phyloP scores from a whole-genome alignment of 2,888 invertebrate genomes.

The Disparrhopalites patrizii region DNA sequence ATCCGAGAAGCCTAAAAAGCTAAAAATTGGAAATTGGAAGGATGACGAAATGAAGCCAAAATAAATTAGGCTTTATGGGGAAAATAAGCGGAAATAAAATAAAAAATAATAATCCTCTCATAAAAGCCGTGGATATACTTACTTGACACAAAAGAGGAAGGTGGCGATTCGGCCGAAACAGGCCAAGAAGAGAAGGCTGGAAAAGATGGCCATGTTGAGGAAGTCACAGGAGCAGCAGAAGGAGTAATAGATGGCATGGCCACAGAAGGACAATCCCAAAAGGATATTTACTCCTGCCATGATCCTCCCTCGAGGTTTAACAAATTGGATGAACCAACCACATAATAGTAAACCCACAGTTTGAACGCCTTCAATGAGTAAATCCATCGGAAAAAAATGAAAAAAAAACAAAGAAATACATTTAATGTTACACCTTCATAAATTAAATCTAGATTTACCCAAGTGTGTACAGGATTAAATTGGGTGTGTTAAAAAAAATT shows the following conservation, averaged over 20 bases:
- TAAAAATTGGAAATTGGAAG: no score
- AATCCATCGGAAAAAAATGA: background rate
- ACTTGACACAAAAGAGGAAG: constrained; percentile 25
- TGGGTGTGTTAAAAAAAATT: background rate
- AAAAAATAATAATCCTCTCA: no score
- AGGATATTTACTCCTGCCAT: constrained; percentile 15
- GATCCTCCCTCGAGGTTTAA: constrained; percentile 23
- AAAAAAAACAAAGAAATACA: background rate
- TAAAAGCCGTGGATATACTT: no score
- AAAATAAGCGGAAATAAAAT: no score
- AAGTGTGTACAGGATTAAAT: no score
- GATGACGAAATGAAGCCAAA: no score
- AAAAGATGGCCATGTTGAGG: constrained; percentile 6
- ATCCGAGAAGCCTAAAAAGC: no score
- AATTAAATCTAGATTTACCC: no score
- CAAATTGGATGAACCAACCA: constrained; percentile 28
- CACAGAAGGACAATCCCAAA: background rate
- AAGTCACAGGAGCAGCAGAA: constrained; percentile 22
- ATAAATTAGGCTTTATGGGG: no score
- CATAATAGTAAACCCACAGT: constrained; percentile 15
- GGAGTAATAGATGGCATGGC: background rate
- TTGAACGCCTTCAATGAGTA: constrained; percentile 11
- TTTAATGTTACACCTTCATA: background rate
- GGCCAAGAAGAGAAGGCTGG: constrained; percentile 15
- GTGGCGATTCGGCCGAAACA: constrained; percentile 23